Conservation (phyloP, 2,797 vertebrate genomes). For the Vireo griseus region DNA sequence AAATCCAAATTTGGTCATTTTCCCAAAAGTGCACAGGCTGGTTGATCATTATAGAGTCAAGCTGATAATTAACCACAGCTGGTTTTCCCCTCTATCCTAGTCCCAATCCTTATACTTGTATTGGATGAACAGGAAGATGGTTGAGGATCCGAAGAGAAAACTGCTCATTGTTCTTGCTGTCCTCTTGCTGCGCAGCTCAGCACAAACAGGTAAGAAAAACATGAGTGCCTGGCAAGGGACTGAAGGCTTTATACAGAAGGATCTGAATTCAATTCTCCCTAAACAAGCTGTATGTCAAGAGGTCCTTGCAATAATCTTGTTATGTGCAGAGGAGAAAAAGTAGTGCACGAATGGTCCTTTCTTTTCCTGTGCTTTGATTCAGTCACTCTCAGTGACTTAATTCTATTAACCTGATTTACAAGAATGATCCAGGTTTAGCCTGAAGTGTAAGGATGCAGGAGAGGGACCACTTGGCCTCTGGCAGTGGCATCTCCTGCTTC, state of each 20-base stretch:
- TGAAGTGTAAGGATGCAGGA: not conserved
- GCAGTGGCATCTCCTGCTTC: not conserved
- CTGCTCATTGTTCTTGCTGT: not conserved
- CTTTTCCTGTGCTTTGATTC: not conserved
- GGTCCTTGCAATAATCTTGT: not conserved
- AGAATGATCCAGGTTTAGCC: not conserved
- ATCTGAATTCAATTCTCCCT: not conserved
- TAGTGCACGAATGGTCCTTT: not conserved
- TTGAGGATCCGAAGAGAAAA: not conserved
- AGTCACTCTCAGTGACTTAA: not conserved
- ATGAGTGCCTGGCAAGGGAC: not conserved
- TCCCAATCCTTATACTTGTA: not conserved
- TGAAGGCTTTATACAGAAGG: not conserved
- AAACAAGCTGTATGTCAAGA: not conserved
- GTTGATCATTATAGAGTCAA: conserved; percentile 29
- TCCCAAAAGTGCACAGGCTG: not conserved
- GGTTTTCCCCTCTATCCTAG: not conserved
- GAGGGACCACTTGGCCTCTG: not conserved
- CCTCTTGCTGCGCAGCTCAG: not conserved
- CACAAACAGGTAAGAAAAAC: conserved; percentile 50
- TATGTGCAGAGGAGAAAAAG: not conserved
- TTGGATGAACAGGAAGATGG: not conserved
- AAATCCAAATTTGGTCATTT: not conserved
- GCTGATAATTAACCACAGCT: not conserved
- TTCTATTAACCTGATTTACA: not conserved